These are phyloP conservation scores for Sylvilagus bachmani DNA, from an alignment of 2,113 vertebrate genomes.

Conservation along the genomic window DNA sequence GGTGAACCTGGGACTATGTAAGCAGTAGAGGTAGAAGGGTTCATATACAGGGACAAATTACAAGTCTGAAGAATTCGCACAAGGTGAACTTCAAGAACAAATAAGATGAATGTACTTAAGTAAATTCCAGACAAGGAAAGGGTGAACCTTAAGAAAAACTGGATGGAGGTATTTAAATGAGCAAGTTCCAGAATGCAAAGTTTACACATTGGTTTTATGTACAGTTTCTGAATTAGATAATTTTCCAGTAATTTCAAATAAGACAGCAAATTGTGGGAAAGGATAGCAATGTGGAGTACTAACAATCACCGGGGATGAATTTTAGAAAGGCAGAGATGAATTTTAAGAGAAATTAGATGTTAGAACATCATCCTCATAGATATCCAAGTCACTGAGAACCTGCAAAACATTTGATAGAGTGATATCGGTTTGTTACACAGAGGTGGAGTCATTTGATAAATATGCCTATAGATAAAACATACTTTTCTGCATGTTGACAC, in stretches of 20 bases:
- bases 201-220: not conserved
- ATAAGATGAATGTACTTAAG: no score
- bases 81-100: not conserved
- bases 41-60: not conserved
- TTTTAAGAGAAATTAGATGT: not conserved
- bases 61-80: not conserved
- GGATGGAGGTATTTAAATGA: not conserved
- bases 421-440: not conserved
- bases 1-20: not conserved
- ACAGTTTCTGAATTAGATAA: not conserved
- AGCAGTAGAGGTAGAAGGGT: not conserved
- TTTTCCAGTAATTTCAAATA: not conserved
- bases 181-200: not conserved
- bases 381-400: not conserved
- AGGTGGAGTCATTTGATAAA: not conserved
- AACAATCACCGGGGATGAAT: not conserved
- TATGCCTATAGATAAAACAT: not conserved
- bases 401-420: not conserved
- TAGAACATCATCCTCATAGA: not conserved
- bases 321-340: not conserved
- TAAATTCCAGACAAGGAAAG: no score
- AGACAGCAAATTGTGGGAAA: not conserved
- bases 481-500: no score
- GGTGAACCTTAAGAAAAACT: no score
- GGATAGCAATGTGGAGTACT: not conserved